phyloP scores from a whole-genome alignment of 1,140 invertebrate species.

The Drosophila navojoa region DNA sequence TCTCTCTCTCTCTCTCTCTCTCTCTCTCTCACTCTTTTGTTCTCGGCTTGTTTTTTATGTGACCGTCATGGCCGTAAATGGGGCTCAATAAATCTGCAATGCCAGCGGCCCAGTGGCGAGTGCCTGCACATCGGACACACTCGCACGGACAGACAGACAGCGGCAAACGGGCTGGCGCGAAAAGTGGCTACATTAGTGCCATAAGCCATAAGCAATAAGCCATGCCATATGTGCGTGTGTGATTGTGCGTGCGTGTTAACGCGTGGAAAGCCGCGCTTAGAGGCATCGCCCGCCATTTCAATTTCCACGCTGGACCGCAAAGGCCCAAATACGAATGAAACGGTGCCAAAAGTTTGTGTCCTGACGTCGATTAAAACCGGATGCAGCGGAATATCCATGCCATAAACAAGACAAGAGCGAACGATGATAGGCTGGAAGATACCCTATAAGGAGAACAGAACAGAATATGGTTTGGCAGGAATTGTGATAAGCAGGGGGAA shows the following conservation, averaged over 20 bases:
- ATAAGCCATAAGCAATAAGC: slow-evolving; percentile 43
- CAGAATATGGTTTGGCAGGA: too few species aligned
- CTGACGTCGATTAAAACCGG: slow-evolving; percentile 49
- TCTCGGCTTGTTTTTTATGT: slow-evolving; percentile 23
- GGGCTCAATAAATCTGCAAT: slow-evolving; percentile 44
- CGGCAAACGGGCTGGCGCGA: slow-evolving; percentile 22
- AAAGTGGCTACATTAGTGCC: slow-evolving; percentile 49
- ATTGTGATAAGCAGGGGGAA: too few species aligned
- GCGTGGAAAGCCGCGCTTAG: slow-evolving; percentile 66
- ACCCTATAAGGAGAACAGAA: not conserved
- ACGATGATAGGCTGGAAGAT: not conserved
- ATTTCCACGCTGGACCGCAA: slow-evolving; percentile 45
- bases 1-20: not conserved
- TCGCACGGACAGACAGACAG: not conserved
- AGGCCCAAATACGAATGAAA: slow-evolving; percentile 33
- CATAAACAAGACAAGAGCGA: not conserved
- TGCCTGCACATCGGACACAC: slow-evolving; percentile 36
- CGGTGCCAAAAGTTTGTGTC: slow-evolving; percentile 54
- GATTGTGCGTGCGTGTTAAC: slow-evolving; percentile 59
- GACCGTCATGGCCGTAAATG: slow-evolving; percentile 34
- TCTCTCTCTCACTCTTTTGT: too few species aligned
- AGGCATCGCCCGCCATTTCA: slow-evolving; percentile 65
- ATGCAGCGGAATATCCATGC: slow-evolving; percentile 22
- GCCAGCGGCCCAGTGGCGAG: slow-evolving; percentile 26
- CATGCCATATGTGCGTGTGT: slow-evolving; percentile 5